Evolutionary conservation across 1,140 invertebrate species (phyloP), one percentile per base, ranked within the genome.

Genomic region (Druon quercuslanigerum): DNA sequence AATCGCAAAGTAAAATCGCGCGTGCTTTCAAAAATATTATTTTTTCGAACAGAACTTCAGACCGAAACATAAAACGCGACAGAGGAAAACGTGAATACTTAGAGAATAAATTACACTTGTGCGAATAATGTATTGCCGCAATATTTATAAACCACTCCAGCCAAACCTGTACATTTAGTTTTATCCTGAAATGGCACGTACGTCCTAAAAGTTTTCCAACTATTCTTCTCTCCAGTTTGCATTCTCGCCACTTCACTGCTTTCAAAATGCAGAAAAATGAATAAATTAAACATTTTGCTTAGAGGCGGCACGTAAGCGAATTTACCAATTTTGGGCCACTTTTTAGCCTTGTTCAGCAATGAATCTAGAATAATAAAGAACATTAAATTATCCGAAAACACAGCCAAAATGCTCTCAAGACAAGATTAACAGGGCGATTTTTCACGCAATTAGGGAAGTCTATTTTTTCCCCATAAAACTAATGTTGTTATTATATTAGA

Each of bases 21-120:
- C 40, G 40, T 66, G 40, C 25, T 33, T 66, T 40, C n/a, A n/a
- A 40, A 66, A 66, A 40, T 25, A 66, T 66, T 33, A 25, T 66
- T 33, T 33, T 66, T 14, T 13, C 20, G 20, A 66, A 12, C 20
- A 16, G 33, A 66, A 33, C 14, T 40, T 33, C 14, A 14, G 13
- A 60, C 13, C 3, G 6, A 6, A 60, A 33, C 16, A 60, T 57
- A 25, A 11, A 56, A 20, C n/a, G 56, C 19, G 19, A 33, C 12
- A 57, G 13, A 33, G 25, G 13, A 66, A 66, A 40, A 66, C 11
- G 52, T 54, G n/a, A 54, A 54, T n/a, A 54, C 52, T 19, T 54
- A n/a, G n/a, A 19, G 17, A 57, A 66, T 66, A 66, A 33, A 66
- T 57, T 25, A 17, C 20, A 57, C 56, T 57, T 25, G 19, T 11